Conservation (phyloP, 2,113 vertebrate genomes). For the Salvator merianae region DNA sequence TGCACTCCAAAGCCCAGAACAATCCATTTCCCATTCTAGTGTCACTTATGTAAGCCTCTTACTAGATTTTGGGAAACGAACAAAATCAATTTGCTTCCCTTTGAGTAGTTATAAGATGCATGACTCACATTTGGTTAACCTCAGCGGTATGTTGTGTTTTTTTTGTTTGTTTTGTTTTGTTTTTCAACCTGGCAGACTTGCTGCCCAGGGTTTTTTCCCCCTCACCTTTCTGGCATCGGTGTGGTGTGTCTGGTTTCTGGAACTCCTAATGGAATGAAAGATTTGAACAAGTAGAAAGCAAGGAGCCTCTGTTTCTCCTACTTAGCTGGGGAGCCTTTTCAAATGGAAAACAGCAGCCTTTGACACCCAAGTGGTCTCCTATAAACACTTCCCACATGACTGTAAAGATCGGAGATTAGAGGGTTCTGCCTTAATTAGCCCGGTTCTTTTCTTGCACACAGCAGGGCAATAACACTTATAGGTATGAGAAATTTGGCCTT, state of each 20-base stretch:
- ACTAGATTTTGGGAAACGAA: slow-evolving; percentile 35
- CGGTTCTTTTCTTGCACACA: not conserved
- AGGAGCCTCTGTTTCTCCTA: no score
- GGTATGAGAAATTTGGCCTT: not conserved
- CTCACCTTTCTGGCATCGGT: slow-evolving; percentile 46
- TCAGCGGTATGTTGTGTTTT: slow-evolving; percentile 25
- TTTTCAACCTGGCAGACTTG: slow-evolving; percentile 56
- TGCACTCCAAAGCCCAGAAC: slow-evolving; percentile 54
- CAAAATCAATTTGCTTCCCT: not conserved
- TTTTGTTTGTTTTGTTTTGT: not conserved
- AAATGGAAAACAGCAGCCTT: no score
- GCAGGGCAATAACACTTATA: not conserved
- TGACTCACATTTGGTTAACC: slow-evolving; percentile 57
- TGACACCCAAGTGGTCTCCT: not conserved
- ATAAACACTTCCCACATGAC: not conserved
- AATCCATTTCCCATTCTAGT: slow-evolving; percentile 51
- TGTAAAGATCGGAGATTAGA: not conserved
- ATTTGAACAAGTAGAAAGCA: slow-evolving; percentile 29
- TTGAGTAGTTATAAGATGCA: slow-evolving; percentile 57
- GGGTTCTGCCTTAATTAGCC: not conserved
- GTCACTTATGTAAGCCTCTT: slow-evolving; percentile 51
- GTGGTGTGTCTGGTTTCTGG: slow-evolving; percentile 37
- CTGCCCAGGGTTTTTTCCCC: not conserved
- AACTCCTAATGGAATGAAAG: slow-evolving; percentile 11
- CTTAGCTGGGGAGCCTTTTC: not conserved